phyloP scores from a whole-genome alignment of 2,888 invertebrate species.

The Conomelus anceps region DNA sequence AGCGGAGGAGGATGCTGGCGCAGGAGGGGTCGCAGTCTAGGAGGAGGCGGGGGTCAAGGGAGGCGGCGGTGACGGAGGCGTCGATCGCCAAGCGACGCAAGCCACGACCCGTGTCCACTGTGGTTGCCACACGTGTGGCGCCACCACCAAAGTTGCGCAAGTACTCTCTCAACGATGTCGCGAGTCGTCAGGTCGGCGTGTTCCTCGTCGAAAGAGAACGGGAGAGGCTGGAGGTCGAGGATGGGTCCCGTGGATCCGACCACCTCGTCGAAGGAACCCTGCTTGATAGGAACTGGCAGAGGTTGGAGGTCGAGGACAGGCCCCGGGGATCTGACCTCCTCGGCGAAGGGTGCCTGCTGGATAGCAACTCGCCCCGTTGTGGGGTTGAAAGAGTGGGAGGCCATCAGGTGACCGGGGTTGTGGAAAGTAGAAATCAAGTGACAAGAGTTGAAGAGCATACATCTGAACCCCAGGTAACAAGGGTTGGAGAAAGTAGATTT shows the following conservation, averaged over 20 bases:
- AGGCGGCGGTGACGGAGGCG: neutral
- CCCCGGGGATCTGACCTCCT: neutral
- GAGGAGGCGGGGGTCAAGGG: neutral
- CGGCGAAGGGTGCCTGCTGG: neutral
- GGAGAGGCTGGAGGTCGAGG: neutral
- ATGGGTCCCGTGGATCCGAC: neutral
- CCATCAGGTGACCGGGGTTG: neutral
- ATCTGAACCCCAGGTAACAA: no score
- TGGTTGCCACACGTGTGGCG: neutral
- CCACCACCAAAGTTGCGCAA: neutral
- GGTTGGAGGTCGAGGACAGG: neutral
- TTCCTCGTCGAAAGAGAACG: neutral
- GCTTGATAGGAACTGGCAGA: neutral
- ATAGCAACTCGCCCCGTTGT: no score
- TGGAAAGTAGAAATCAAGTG: neutral
- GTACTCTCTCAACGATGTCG: neutral
- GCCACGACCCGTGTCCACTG: neutral
- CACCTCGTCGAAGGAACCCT: neutral
- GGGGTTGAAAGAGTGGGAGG: neutral
- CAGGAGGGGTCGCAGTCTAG: neutral
- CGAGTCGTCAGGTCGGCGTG: neutral
- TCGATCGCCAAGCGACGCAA: neutral
- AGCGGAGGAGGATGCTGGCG: neutral
- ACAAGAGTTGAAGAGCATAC: neutral
- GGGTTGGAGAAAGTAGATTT: neutral